These are phyloP conservation scores for Holothuria leucospilota DNA, from an alignment of 53 echinoderm and acorn worm species.

Conservation along the genomic window DNA sequence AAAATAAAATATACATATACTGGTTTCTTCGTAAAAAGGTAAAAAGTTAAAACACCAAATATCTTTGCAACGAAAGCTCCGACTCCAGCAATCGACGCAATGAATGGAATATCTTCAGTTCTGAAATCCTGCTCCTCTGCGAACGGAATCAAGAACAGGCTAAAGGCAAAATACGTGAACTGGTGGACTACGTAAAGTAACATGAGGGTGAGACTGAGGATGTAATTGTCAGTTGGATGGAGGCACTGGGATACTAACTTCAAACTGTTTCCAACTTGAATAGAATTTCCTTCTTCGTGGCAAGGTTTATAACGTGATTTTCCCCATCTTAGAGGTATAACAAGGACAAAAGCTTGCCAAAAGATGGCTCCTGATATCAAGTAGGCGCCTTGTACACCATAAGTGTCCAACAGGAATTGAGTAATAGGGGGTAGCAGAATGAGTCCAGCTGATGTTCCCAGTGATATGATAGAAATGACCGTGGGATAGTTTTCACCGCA, in stretches of 20 bases:
- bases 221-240: background rate
- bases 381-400: constrained; percentile 9
- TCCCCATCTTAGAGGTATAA: background rate
- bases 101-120: background rate
- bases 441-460: constrained; percentile 4
- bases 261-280: background rate
- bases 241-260: background rate
- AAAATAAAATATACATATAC: background rate
- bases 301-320: too few species aligned
- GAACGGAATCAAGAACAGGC: constrained; percentile 25
- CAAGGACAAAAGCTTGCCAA: too few species aligned
- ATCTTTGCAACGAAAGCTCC: constrained; percentile 19
- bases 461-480: background rate
- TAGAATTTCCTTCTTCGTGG: background rate
- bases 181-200: background rate
- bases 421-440: background rate
- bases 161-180: constrained; percentile 28
- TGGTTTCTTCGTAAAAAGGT: background rate
- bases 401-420: background rate
- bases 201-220: background rate
- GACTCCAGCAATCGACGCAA: constrained; percentile 1
- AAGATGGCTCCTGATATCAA: constrained; percentile 5
- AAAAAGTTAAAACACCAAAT: background rate
- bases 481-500: background rate
- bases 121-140: background rate